Conservation (phyloP, 2,113 vertebrate species). For the human (Homo sapiens) region DNA sequence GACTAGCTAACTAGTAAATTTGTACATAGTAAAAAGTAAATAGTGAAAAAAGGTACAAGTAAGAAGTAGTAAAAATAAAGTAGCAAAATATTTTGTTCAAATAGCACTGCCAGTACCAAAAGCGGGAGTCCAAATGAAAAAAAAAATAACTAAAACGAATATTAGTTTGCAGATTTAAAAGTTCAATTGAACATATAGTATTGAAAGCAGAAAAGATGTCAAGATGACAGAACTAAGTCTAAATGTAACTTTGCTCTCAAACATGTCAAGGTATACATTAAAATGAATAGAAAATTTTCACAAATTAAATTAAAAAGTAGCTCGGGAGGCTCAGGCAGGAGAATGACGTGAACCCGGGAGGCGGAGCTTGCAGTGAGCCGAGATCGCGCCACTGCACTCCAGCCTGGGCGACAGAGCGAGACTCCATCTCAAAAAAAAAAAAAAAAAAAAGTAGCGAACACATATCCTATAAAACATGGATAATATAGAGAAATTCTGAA, state of each 20-base stretch:
- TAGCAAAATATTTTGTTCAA: not conserved
- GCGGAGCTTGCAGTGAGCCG: no score
- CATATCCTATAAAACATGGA: not conserved
- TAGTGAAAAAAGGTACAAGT: not conserved
- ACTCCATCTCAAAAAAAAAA: no score
- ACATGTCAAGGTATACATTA: not conserved
- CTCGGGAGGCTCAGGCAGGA: no score
- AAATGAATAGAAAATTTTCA: not conserved
- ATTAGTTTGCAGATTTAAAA: constrained; percentile 7
- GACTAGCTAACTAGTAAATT: not conserved
- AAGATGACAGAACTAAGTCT: not conserved
- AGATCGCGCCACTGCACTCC: no score
- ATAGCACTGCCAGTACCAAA: not conserved
- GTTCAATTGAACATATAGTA: not conserved
- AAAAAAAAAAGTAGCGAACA: not conserved
- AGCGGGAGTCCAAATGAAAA: not conserved
- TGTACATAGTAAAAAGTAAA: not conserved
- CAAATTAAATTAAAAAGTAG: not conserved
- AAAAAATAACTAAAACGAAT: not conserved
- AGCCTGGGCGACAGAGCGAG: no score
- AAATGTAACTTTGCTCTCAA: not conserved
- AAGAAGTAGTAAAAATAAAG: not conserved
- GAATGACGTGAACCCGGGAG: no score
- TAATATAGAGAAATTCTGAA: not conserved
- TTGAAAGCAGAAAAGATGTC: not conserved